phyloP scores from a whole-genome alignment of 2,113 vertebrate genomes.

The Tautogolabrus adspersus region DNA sequence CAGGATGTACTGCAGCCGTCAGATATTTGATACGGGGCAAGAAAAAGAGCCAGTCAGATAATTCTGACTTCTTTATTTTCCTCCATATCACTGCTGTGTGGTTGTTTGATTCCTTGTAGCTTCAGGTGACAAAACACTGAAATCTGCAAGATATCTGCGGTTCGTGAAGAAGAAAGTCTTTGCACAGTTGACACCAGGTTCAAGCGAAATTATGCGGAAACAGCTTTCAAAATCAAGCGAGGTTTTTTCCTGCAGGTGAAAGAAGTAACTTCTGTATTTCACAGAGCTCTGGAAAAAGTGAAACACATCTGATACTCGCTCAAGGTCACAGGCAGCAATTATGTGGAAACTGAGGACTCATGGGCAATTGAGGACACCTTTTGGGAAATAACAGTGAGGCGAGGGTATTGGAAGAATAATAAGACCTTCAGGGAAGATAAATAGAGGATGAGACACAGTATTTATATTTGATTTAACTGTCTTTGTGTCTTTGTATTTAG shows the following conservation, averaged over 20 bases:
- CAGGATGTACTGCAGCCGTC: background rate
- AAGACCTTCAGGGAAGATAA: background rate
- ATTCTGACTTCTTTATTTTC: slow-evolving; percentile 11
- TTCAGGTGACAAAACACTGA: slow-evolving; percentile 8
- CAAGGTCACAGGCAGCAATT: slow-evolving; percentile 2
- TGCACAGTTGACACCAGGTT: background rate
- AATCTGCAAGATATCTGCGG: slow-evolving; percentile 23
- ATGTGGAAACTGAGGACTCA: background rate
- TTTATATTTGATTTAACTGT: background rate
- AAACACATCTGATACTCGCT: slow-evolving; percentile 2
- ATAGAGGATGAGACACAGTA: background rate
- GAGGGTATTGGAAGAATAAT: background rate
- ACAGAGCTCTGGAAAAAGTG: background rate
- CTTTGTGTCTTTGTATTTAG: background rate
- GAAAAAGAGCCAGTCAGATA: slow-evolving; percentile 36
- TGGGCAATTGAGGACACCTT: background rate
- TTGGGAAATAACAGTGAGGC: background rate
- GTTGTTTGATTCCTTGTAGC: slow-evolving; percentile 8
- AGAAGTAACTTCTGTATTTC: background rate
- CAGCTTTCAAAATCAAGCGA: slow-evolving; percentile 8
- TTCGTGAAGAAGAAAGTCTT: background rate
- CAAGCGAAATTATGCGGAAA: background rate
- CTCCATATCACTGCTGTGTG: slow-evolving; percentile 7
- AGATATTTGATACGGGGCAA: background rate
- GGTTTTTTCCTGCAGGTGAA: background rate